Evolutionary conservation across 1,140 invertebrate genomes (phyloP), one percentile per base, ranked within the genome.

Genomic region (Chelonus insularis): DNA sequence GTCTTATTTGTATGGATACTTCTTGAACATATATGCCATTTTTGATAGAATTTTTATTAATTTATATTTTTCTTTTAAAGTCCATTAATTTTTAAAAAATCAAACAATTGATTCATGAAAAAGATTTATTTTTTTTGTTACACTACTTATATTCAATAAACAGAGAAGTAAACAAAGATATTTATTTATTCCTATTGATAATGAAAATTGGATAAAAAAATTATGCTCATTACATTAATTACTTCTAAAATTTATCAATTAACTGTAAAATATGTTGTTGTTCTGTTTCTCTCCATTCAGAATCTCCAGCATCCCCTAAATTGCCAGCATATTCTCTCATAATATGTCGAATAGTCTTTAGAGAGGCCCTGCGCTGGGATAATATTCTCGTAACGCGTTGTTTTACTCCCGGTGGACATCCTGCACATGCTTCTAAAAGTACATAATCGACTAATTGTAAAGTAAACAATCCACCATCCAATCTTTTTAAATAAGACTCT

Each of bases 271-370:
- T 94, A 75, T 95, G 91, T 70, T 95, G 90, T 72, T 96, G 93
- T 71, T 97, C 94, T 71, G 91, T 87, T 77, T 94, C 89, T 72
- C 89, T 87, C 84, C 91, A 91, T 67, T 95, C 92, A 16, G 86
- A 83, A 70, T 91, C 88, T 47, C 92, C 91, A 18, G 87, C 91
- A 74, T 97, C 94, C 1, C 95, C 96, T 60, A 97, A 84, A 83
- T 97, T 97, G 18, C 94, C 94, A 29, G 95, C 95, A 78, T 97
- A 98, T 82, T 97, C 95, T 87, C 95, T 87, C 92, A 97, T 96
- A 14, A 97, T 91, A 76, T 95, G 93, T 64, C 92, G 84, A 59
- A 98, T 95, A n/a, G 93, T 94, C 82, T 96, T 97, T 20, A 97
- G 84, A 0, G 94, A 96, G 4, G 92, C 94, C 57, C 93, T 90